A percentile compares a stretch with the other conserved stretches of the same genome.
These are phyloP conservation scores for Cavia aperea DNA, from an alignment of 2,113 vertebrate genomes.

Conservation along the genomic window DNA sequence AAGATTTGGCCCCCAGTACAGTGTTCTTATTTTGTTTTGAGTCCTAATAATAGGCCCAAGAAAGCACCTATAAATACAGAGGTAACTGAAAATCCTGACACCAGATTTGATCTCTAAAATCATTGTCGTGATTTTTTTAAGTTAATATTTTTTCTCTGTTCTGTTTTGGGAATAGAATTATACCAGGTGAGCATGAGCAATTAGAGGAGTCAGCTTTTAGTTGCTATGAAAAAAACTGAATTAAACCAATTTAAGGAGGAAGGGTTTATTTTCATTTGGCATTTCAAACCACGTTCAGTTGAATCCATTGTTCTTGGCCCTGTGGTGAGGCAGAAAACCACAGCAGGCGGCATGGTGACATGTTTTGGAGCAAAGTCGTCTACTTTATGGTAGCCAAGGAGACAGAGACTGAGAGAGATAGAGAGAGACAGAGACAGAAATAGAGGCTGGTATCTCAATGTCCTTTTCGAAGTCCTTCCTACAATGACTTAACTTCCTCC, in stretches of 20 bases:
- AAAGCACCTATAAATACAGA: not conserved
- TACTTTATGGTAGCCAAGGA: not conserved
- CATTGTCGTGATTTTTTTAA: not conserved
- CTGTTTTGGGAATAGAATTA: not conserved
- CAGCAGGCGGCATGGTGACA: fast-evolving
- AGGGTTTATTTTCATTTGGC: not conserved
- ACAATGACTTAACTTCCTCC: not conserved
- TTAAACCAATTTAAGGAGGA: not conserved
- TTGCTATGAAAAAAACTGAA: not conserved
- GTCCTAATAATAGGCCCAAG: not conserved
- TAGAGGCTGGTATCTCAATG: not conserved
- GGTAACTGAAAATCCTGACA: not conserved
- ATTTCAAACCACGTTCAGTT: not conserved
- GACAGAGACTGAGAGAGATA: not conserved
- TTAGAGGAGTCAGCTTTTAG: too few species aligned
- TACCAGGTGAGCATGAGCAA: not conserved
- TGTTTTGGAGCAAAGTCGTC: not conserved
- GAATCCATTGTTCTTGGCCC: not conserved
- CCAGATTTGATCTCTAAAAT: not conserved
- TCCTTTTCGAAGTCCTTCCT: not conserved
- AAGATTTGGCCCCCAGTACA: not conserved
- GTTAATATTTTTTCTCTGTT: not conserved
- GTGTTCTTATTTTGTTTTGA: not conserved
- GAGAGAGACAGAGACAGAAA: not conserved
- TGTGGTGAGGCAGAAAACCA: not conserved